Evolutionary conservation across 2,797 vertebrate species (phyloP).

Genomic region (Caiman crocodilus): DNA sequence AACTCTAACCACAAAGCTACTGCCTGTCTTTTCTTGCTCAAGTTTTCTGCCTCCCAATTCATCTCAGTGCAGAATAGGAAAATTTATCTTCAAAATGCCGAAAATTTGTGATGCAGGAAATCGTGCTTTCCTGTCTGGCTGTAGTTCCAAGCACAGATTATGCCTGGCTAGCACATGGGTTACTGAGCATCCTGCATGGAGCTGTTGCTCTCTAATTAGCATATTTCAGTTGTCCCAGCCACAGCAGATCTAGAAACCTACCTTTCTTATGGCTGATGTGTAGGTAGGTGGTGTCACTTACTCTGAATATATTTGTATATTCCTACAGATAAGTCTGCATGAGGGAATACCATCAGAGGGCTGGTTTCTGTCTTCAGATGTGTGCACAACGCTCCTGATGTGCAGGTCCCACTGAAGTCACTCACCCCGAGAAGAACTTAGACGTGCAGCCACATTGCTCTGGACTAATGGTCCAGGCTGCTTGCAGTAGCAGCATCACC

Average conservation of each 20-base stretch:
- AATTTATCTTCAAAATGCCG: no score
- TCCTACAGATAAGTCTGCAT: background rate
- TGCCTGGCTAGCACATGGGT: rapidly evolving
- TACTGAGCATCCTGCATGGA: background rate
- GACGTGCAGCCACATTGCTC: background rate
- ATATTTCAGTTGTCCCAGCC: rapidly evolving
- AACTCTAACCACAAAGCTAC: background rate
- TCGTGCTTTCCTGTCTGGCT: background rate
- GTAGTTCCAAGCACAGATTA: rapidly evolving
- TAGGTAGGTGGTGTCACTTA: background rate
- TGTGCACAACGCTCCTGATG: rapidly evolving
- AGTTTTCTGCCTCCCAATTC: no score
- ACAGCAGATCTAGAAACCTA: background rate
- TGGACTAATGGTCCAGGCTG: background rate
- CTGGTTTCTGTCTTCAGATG: rapidly evolving
- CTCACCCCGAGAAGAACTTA: background rate
- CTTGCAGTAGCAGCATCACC: background rate
- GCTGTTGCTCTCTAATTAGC: background rate
- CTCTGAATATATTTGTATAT: background rate
- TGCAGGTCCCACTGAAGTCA: background rate
- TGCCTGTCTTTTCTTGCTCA: no score
- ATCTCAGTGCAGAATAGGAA: no score
- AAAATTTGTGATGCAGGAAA: no score
- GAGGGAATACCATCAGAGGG: background rate
- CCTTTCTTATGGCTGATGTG: rapidly evolving